A percentile compares a stretch with the other conserved stretches of the same genome.
phyloP scores from a whole-genome alignment of 2,113 vertebrate genomes.

The Charina bottae region DNA sequence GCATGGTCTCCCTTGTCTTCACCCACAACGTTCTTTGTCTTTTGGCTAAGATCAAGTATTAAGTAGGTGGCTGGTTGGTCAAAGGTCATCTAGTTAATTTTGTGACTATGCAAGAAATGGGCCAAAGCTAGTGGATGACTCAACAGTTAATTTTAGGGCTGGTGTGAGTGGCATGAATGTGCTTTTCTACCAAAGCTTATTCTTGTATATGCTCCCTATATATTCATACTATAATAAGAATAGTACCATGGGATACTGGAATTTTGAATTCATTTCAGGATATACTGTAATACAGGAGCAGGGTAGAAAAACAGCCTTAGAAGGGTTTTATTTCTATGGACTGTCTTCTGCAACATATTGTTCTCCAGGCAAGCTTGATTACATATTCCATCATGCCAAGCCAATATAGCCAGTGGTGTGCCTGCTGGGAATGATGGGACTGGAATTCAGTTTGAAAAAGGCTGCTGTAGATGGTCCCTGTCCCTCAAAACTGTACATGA shows the following conservation, averaged over 20 bases:
- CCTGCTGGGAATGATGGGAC: neutral
- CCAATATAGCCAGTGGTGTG: neutral
- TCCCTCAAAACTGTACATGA: slow-evolving; percentile 15
- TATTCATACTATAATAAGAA: neutral
- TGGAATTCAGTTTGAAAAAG: neutral
- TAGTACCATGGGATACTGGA: neutral
- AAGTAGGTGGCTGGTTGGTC: neutral
- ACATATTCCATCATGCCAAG: neutral
- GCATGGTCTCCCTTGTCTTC: neutral
- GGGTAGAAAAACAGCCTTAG: neutral
- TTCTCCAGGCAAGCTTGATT: neutral
- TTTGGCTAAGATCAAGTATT: neutral
- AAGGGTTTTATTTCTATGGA: neutral
- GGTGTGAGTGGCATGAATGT: neutral
- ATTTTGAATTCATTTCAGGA: slow-evolving; percentile 11
- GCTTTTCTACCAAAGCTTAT: neutral
- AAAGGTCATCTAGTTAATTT: neutral
- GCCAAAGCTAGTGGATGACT: neutral
- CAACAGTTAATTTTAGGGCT: neutral
- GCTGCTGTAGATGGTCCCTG: neutral
- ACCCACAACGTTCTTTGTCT: neutral
- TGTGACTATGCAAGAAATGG: neutral
- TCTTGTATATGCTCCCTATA: neutral
- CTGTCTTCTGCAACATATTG: neutral
- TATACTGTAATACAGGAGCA: slow-evolving; percentile 15